Evolutionary conservation across 2,888 invertebrate species (phyloP).

Genomic region (Eilema caniola): DNA sequence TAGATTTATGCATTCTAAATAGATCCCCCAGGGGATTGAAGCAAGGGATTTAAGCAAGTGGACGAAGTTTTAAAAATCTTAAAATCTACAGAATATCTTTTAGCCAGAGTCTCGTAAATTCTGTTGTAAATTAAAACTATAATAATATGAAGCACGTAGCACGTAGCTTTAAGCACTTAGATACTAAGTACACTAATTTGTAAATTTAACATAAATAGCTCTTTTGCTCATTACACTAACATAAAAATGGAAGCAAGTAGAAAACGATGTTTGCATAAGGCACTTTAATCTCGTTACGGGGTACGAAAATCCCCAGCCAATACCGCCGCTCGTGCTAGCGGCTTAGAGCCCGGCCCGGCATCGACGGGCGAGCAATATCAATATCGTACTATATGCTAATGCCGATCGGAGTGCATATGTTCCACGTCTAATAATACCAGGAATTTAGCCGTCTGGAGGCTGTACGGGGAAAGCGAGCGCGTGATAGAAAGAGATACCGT

Average conservation of each 20-base stretch:
- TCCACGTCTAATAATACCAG: neutral
- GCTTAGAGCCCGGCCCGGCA: neutral
- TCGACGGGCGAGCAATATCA: neutral
- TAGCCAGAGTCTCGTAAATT: too few relatives aligned
- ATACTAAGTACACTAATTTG: too few relatives aligned
- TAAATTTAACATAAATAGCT: neutral
- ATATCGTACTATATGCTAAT: conserved; percentile 3
- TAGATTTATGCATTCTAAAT: too few relatives aligned
- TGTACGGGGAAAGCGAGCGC: neutral
- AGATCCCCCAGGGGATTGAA: too few relatives aligned
- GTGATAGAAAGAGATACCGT: neutral
- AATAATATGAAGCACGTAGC: too few relatives aligned
- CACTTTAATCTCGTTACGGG: conserved; percentile 1
- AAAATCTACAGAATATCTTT: too few relatives aligned
- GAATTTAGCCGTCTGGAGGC: neutral
- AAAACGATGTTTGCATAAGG: neutral
- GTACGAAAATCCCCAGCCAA: conserved; percentile 6
- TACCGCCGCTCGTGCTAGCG: neutral
- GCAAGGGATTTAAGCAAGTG: too few relatives aligned
- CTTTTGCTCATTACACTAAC: neutral
- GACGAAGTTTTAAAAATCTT: too few relatives aligned
- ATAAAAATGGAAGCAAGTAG: neutral
- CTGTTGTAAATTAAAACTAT: too few relatives aligned
- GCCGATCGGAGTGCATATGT: neutral
- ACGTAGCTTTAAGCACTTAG: too few relatives aligned